Percentiles rank a stretch among this genome's conserved stretches.
Conservation (phyloP, 2,888 invertebrate species). For the Epsilonema sp. region DNA sequence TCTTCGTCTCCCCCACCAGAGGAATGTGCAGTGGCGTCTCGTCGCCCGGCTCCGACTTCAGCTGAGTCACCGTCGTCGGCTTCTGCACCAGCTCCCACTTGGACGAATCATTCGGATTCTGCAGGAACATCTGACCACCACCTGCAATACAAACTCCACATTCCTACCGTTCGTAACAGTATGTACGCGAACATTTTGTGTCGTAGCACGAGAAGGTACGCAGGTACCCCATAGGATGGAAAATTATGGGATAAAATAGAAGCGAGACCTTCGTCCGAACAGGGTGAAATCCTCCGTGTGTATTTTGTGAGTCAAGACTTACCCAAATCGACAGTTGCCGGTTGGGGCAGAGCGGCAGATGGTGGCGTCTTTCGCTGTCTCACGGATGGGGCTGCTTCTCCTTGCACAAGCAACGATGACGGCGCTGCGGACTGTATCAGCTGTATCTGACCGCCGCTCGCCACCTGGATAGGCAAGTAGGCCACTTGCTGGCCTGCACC, state of each 20-base stretch:
- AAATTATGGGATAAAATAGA: no score
- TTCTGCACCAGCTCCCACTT: constrained; percentile 48
- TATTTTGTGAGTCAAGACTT: no score
- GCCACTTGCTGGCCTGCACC: not conserved
- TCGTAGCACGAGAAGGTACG: no score
- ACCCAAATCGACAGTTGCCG: no score
- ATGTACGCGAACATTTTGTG: no score
- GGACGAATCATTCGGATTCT: constrained; percentile 51
- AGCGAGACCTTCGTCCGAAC: no score
- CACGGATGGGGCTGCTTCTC: not conserved
- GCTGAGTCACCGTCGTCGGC: not conserved
- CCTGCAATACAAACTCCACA: not conserved
- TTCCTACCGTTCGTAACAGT: no score
- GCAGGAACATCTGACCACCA: not conserved
- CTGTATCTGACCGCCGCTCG: not conserved
- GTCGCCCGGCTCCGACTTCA: not conserved
- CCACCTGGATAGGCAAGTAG: not conserved
- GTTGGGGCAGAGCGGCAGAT: not conserved
- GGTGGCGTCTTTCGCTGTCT: not conserved
- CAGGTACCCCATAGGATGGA: no score
- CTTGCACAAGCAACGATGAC: no score
- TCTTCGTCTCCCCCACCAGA: not conserved
- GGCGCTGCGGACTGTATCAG: not conserved
- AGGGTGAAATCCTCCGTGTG: no score
- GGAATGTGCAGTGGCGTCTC: no score